Evolutionary conservation across 1,140 invertebrate species (phyloP).

Genomic region (Drosophila kepulauana): DNA sequence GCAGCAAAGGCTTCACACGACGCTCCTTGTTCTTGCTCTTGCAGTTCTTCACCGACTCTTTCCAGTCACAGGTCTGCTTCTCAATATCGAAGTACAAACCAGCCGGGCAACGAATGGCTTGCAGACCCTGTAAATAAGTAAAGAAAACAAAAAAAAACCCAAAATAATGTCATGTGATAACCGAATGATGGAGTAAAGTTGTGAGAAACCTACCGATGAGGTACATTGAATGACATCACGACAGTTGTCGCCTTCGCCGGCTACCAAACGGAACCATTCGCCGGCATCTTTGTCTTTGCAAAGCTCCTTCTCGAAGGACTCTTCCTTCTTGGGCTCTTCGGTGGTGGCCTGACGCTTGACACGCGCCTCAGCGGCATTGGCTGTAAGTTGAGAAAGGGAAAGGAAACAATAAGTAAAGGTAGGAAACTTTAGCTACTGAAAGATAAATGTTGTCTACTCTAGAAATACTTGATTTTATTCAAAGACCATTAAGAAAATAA

Average conservation of each 20-base stretch:
- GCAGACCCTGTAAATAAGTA: constrained; percentile 89
- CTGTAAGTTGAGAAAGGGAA: constrained; percentile 21
- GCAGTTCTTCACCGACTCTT: constrained; percentile 96
- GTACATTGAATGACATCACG: constrained; percentile 98
- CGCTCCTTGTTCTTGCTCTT: constrained; percentile 96
- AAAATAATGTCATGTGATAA: not conserved
- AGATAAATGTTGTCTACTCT: no score
- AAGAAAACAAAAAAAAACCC: not conserved
- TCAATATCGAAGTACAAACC: constrained; percentile 97
- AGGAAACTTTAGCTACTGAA: no score
- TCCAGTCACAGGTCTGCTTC: constrained; percentile 98
- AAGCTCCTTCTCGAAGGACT: constrained; percentile 94
- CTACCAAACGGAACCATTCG: constrained; percentile 96
- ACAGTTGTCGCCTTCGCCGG: constrained; percentile 96
- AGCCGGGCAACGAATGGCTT: constrained; percentile 96
- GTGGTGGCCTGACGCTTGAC: constrained; percentile 87
- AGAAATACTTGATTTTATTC: no score
- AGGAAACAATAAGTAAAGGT: no score
- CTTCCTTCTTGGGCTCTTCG: constrained; percentile 90
- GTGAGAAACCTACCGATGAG: constrained; percentile 89
- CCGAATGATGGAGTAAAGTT: not conserved
- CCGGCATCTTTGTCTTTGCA: constrained; percentile 98
- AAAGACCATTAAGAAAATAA: no score
- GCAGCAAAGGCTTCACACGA: constrained; percentile 94
- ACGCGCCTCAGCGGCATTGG: constrained; percentile 86